phyloP scores from a whole-genome alignment of 2,888 invertebrate species.

The Bombyx huttoni region DNA sequence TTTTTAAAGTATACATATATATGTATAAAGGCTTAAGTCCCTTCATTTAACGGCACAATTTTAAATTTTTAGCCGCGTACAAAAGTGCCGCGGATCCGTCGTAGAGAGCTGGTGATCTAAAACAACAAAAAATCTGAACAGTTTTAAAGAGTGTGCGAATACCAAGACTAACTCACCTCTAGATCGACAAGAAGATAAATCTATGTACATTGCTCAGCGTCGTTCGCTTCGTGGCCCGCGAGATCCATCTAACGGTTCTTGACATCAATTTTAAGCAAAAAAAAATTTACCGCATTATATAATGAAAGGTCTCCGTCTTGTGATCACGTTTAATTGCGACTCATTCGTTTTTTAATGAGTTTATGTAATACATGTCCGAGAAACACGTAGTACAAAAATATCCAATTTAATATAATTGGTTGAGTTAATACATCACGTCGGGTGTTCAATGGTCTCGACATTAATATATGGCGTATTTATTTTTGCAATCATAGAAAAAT shows the following conservation, averaged over 20 bases:
- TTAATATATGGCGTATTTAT: too few relatives aligned
- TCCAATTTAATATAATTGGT: background rate
- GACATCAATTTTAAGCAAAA: conserved; percentile 1
- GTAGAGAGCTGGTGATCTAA: too few relatives aligned
- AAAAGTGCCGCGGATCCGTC: too few relatives aligned
- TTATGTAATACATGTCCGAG: conserved; percentile 14
- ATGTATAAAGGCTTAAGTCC: too few relatives aligned
- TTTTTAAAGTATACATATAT: too few relatives aligned
- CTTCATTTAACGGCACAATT: too few relatives aligned
- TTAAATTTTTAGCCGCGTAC: too few relatives aligned
- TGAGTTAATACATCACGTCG: background rate
- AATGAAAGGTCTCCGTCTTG: conserved; percentile 12
- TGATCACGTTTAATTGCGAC: conserved; percentile 17
- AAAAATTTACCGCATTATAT: conserved; percentile 11
- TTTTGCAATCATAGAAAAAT: too few relatives aligned
- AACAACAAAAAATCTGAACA: too few relatives aligned
- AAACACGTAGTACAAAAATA: background rate
- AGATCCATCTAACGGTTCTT: background rate
- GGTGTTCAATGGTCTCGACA: background rate
- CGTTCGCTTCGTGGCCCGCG: background rate
- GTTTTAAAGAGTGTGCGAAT: too few relatives aligned
- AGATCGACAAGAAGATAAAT: background rate
- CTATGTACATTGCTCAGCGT: background rate
- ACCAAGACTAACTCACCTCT: background rate
- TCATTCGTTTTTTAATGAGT: conserved; percentile 15